A percentile compares a stretch with the other conserved stretches of the same genome.
Conservation (phyloP, 2,888 invertebrate species). For the Orthonevra nobilis region DNA sequence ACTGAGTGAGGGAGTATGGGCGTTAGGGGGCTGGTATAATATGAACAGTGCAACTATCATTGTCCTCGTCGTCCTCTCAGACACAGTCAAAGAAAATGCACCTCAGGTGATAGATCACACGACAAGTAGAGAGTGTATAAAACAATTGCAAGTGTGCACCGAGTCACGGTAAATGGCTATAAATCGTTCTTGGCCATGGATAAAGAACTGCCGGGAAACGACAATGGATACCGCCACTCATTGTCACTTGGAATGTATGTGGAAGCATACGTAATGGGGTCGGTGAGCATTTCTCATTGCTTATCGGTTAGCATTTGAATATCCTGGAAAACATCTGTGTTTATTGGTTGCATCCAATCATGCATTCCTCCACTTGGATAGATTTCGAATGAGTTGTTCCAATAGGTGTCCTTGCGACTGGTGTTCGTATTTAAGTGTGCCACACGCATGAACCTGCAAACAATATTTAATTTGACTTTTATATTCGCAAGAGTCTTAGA, state of each 20-base stretch:
- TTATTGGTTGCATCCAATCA: constrained; percentile 50
- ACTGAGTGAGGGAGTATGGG: not conserved
- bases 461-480: constrained; percentile 48
- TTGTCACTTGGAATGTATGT: constrained; percentile 62
- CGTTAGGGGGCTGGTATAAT: not conserved
- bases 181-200: constrained; percentile 63
- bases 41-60: constrained; percentile 31
- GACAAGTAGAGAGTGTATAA: constrained; percentile 49
- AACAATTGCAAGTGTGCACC: constrained; percentile 67
- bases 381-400: constrained; percentile 35
- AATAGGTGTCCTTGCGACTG: no score
- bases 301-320: constrained; percentile 8
- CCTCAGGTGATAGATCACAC: constrained; percentile 53
- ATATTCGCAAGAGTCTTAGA: constrained; percentile 35
- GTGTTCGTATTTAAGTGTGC: no score
- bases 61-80: constrained; percentile 16
- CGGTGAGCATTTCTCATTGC: not conserved
- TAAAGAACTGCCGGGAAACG: constrained; percentile 51
- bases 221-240: constrained; percentile 63
- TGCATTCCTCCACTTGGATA: constrained; percentile 17
- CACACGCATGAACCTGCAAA: no score
- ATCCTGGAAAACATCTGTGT: constrained; percentile 28
- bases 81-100: constrained; percentile 49
- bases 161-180: constrained; percentile 65
- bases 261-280: constrained; percentile 3